A percentile compares a stretch with the other conserved stretches of the same genome.
These are phyloP conservation scores for Mirounga angustirostris DNA, from an alignment of 2,113 vertebrate species.

Conservation along the genomic window DNA sequence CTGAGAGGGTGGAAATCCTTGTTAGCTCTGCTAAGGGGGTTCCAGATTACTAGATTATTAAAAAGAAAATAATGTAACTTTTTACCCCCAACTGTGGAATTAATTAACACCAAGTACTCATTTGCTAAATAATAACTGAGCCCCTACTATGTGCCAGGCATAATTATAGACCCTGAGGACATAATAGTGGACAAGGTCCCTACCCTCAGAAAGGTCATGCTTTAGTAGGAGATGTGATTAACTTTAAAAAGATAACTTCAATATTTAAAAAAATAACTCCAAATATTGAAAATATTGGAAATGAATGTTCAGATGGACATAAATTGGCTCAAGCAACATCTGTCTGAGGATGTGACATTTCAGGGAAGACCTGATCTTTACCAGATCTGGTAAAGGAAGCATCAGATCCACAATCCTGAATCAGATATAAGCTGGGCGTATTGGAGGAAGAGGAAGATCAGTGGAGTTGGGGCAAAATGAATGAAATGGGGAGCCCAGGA, in stretches of 20 bases:
- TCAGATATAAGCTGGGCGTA: not conserved
- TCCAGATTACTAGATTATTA: not conserved
- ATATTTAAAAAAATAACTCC: not conserved
- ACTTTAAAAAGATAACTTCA: not conserved
- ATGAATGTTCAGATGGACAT: not conserved
- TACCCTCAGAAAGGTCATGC: not conserved
- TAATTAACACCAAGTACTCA: not conserved
- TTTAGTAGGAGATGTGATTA: not conserved
- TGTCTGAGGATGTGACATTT: not conserved
- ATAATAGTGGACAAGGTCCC: not conserved
- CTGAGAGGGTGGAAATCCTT: not conserved
- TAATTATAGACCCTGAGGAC: not conserved
- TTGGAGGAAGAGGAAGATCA: not conserved
- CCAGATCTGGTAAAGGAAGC: not conserved
- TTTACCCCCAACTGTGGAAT: not conserved
- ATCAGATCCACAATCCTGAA: not conserved
- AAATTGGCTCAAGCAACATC: not conserved
- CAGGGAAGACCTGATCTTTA: not conserved
- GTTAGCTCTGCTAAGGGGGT: not conserved
- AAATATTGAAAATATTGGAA: not conserved
- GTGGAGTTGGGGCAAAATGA: not conserved
- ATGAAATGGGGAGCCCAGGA: rapidly evolving
- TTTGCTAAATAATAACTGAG: not conserved
- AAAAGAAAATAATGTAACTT: not conserved
- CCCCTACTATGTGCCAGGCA: not conserved